A percentile compares a stretch with the other conserved stretches of the same genome.
Evolutionary conservation across 2,113 vertebrate species (phyloP).

Genomic region (Taurulus bubalis): DNA sequence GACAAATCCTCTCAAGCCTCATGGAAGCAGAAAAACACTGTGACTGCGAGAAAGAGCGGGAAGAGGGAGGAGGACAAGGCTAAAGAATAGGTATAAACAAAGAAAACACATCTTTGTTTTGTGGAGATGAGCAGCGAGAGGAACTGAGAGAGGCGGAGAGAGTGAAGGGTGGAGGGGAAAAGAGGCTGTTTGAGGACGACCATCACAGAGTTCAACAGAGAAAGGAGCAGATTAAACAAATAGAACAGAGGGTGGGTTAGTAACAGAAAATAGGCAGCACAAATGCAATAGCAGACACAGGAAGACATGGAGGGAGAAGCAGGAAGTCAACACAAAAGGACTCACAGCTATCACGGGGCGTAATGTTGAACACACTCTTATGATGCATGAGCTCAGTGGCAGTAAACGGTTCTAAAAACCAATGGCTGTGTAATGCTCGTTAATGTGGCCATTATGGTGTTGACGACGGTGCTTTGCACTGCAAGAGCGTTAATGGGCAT

Average conservation of each 20-base stretch:
- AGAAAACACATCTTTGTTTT: conserved; percentile 56
- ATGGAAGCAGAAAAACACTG: conserved; percentile 41
- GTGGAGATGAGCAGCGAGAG: conserved; percentile 46
- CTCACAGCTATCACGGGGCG: conserved; percentile 21
- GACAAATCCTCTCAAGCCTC: conserved; percentile 62
- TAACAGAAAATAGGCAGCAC: conserved; percentile 24
- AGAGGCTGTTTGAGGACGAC: conserved; percentile 41
- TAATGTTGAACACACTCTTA: conserved; percentile 62
- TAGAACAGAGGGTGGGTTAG: conserved; percentile 15
- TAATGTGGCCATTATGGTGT: conserved; percentile 78
- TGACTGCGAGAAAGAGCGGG: conserved; percentile 25
- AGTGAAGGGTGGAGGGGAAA: conserved; percentile 14
- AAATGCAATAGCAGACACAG: neutral
- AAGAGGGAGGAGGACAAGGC: conserved; percentile 14
- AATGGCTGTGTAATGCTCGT: conserved; percentile 79
- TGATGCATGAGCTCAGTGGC: conserved; percentile 74
- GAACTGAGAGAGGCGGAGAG: conserved; percentile 22
- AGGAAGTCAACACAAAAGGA: conserved; percentile 43
- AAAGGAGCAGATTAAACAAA: conserved; percentile 43
- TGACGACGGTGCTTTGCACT: conserved; percentile 59
- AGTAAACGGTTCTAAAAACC: conserved; percentile 77
- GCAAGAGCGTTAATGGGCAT: conserved; percentile 72
- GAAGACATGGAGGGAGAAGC: conserved; percentile 2
- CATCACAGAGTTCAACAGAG: conserved; percentile 22
- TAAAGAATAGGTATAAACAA: conserved; percentile 59